Evolutionary conservation across 2,797 vertebrate genomes (phyloP).

Genomic region (Helicolenus hilgendorfi): DNA sequence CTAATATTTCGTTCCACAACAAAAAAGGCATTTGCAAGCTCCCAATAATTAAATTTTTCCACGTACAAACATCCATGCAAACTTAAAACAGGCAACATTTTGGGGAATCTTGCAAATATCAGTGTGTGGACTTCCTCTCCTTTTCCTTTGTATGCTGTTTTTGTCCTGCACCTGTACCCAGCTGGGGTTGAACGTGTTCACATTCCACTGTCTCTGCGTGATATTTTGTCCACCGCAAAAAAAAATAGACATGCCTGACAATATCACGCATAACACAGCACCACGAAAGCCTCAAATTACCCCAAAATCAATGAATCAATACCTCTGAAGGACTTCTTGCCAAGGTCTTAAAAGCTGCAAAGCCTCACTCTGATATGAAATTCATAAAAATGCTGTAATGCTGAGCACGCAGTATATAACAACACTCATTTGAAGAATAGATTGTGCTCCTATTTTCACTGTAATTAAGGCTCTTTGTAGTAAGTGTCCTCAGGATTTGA

Average conservation of each 20-base stretch:
- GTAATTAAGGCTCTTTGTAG: conserved; percentile 9
- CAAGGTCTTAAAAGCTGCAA: conserved; percentile 1
- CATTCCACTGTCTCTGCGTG: neutral
- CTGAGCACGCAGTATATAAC: neutral
- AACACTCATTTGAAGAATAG: neutral
- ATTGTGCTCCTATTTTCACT: neutral
- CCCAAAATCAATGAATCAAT: neutral
- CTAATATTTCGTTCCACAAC: neutral
- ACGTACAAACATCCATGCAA: neutral
- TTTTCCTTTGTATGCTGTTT: neutral
- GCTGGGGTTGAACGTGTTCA: neutral
- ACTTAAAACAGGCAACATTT: neutral
- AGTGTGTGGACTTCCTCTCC: neutral
- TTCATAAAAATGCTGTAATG: neutral
- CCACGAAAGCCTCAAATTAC: neutral
- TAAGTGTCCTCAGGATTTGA: neutral
- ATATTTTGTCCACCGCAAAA: neutral
- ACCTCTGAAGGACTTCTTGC: neutral
- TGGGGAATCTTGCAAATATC: neutral
- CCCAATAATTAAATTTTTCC: fast-evolving
- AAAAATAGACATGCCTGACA: neutral
- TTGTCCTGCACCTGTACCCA: neutral
- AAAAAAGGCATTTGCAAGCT: neutral
- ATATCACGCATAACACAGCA: neutral
- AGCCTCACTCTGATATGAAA: neutral